Percentiles rank a stretch among this genome's conserved stretches.
Evolutionary conservation across 1,140 invertebrate species (phyloP).

Genomic region (Battus philenor): DNA sequence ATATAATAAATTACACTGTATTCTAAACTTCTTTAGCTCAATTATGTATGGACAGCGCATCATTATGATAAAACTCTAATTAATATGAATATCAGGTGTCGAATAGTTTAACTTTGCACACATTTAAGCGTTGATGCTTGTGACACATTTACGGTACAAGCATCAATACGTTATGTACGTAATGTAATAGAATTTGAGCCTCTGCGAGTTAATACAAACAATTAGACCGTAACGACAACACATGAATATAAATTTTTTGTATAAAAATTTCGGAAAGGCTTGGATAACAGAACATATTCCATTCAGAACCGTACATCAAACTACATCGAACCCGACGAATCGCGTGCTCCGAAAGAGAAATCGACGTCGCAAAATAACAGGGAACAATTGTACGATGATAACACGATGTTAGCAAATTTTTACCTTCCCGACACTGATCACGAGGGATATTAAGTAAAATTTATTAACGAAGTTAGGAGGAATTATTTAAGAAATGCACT

Average conservation of each 20-base stretch:
- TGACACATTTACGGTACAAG: conserved; percentile 9
- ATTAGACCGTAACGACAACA: conserved; percentile 1
- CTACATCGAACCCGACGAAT: conserved; percentile 12
- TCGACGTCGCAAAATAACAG: conserved; percentile 23
- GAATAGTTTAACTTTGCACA: conserved; percentile 18
- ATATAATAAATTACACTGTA: no score
- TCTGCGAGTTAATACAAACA: no score
- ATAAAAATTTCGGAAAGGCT: conserved; percentile 1
- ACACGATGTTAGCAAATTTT: conserved; percentile 6
- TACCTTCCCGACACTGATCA: conserved; percentile 27
- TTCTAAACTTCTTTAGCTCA: no score
- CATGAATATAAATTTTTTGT: neutral
- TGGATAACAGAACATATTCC: neutral
- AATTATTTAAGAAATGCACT: conserved; percentile 33
- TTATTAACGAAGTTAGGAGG: conserved; percentile 16
- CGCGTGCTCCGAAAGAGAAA: conserved; percentile 36
- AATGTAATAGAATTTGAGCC: no score
- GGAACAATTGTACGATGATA: conserved; percentile 17
- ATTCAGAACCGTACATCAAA: neutral
- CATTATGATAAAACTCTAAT: conserved; percentile 18
- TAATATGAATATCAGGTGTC: conserved; percentile 26
- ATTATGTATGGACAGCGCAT: conserved; percentile 10
- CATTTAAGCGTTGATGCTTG: neutral
- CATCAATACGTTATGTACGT: no score
- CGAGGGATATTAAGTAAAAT: conserved; percentile 10